Evolutionary conservation across 2,888 invertebrate species (phyloP), one percentile per base, ranked within the genome.

Genomic region (Lypha dubia): DNA sequence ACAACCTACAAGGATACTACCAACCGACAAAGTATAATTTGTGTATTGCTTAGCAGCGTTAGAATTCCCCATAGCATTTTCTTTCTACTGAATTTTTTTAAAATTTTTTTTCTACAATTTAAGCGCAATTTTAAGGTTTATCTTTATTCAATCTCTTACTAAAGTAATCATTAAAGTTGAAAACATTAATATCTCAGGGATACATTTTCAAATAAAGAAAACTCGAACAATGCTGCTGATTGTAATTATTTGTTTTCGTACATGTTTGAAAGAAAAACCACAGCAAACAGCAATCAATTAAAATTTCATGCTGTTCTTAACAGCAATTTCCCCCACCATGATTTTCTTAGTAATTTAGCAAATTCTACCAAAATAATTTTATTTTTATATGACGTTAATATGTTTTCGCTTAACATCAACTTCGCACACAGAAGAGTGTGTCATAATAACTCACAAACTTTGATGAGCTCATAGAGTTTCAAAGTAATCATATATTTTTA

Each of bases 381-480:
- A 56, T 65, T 75, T 74, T 28, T 38, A 38, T 49, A 74, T 62
- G 62, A 62, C 51, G 51, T 41, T 15, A 53, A 74, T 74, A 56
- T 44, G 32, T 65, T 75, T 65, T 44, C 56, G 65, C 8, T 65
- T n/a, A 56, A 41, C 41, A 41, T 20, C 41, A n/a, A 53, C 28
- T 41, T 53, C 35, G 11, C 24, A 41, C 22, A 41, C 13, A 20
- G 13, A 6, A 15, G 7, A 41, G 41, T 56, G 7, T 44, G 20
- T 44, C 58, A 60, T 11, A 46, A 60, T 58, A 46, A 58, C 46
- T 60, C 17, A 32, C 35, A 46, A 46, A 6, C 3, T 49, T 49
- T 35, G 3, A 67, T 9, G 7, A 67, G n/a, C 32, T 65, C 46
- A 46, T 15, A 65, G 32, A 17, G 17, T 0, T 24, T 17, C n/a